Evolutionary conservation across 2,888 invertebrate genomes (phyloP).

Genomic region (Phortica okadai): DNA sequence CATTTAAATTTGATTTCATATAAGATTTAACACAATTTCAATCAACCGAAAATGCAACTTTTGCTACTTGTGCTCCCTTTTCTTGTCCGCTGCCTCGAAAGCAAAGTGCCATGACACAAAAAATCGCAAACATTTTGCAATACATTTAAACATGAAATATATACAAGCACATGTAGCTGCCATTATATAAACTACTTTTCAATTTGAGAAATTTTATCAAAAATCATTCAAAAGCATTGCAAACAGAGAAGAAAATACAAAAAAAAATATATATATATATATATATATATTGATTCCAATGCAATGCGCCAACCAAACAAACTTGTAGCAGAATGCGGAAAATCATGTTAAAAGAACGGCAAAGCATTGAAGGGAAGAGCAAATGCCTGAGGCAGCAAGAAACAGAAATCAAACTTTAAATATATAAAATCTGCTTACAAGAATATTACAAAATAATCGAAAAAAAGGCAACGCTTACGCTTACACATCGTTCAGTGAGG

Average conservation of each 20-base stretch:
- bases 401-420: conserved; percentile 1
- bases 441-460: conserved; percentile 15
- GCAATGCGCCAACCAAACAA: background rate
- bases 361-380: background rate
- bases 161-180: background rate
- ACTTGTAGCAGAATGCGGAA: background rate
- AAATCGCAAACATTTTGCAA: conserved; percentile 15
- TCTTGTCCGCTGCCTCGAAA: background rate
- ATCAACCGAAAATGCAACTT: background rate
- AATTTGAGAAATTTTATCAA: conserved; percentile 31
- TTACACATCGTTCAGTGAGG: background rate
- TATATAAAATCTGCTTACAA: conserved; percentile 14
- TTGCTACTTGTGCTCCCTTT: background rate
- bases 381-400: background rate
- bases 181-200: conserved; percentile 19
- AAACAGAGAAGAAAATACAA: background rate
- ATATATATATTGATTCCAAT: background rate
- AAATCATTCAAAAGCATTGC: conserved; percentile 25
- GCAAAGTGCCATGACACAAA: background rate
- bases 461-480: background rate
- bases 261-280: no score
- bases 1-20: conserved; percentile 1
- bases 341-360: background rate
- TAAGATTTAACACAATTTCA: background rate
- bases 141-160: background rate